Percentiles rank a stretch among this genome's conserved stretches.
These are phyloP conservation scores for Actinemys pallida DNA, from an alignment of 2,113 vertebrate species.

Conservation along the genomic window DNA sequence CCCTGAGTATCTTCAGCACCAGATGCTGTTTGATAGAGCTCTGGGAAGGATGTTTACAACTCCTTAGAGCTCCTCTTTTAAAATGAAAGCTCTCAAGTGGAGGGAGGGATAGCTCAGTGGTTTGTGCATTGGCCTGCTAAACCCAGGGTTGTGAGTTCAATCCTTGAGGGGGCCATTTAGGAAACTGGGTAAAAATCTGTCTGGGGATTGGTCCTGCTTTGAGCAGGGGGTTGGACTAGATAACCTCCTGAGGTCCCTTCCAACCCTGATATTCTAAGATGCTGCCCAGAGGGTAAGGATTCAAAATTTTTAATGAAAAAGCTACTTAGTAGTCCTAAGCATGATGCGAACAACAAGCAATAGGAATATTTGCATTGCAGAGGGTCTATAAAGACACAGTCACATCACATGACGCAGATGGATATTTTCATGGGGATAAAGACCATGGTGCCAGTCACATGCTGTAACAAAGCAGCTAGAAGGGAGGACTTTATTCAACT, in stretches of 20 bases:
- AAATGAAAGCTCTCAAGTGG: not conserved
- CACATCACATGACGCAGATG: rapidly evolving
- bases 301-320: rapidly evolving
- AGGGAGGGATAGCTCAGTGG: too few species aligned
- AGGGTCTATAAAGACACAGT: rapidly evolving
- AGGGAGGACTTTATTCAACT: not conserved
- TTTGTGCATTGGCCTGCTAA: too few species aligned
- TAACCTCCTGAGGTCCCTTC: too few species aligned
- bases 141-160: too few species aligned
- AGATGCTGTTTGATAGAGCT: not conserved
- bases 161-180: too few species aligned
- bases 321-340: not conserved
- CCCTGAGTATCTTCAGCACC: not conserved
- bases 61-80: rapidly evolving
- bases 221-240: too few species aligned
- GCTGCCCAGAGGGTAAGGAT: not conserved
- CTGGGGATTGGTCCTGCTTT: too few species aligned
- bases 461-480: rapidly evolving
- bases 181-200: too few species aligned
- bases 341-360: rapidly evolving
- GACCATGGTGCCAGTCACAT: not conserved
- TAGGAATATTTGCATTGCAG: rapidly evolving
- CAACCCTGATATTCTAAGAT: too few species aligned
- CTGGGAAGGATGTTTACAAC: rapidly evolving
- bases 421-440: rapidly evolving